Conservation (phyloP, 2,113 vertebrate species). For the Centropristis striata region DNA sequence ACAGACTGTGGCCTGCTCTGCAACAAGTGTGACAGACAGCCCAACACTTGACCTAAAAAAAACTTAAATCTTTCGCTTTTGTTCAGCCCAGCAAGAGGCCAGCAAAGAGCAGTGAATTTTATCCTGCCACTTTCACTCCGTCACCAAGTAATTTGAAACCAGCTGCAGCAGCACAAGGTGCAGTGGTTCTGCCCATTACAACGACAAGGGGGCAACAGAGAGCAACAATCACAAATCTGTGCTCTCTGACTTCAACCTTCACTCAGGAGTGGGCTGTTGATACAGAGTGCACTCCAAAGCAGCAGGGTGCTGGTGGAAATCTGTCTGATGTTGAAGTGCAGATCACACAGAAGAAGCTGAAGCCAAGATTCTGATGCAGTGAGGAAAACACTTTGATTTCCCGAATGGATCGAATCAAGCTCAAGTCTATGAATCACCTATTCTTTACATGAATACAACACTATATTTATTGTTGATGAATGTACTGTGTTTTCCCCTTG, state of each 20-base stretch:
- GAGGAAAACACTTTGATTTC: conserved; percentile 6
- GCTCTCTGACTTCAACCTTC: conserved; percentile 4
- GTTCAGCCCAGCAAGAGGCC: conserved; percentile 2
- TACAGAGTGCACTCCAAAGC: neutral
- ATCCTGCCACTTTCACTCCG: conserved; percentile 22
- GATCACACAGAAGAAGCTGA: conserved; percentile 10
- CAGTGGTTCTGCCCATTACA: conserved; percentile 1
- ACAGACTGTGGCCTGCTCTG: neutral
- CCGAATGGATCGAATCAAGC: neutral
- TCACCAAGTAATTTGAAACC: conserved; percentile 7
- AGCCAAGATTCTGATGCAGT: neutral
- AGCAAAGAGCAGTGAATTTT: conserved; percentile 4
- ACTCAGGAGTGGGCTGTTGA: conserved; percentile 18
- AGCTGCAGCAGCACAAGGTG: neutral
- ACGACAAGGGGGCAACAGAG: conserved; percentile 14
- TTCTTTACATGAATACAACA: neutral
- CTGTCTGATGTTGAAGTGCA: conserved; percentile 10
- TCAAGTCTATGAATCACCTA: neutral
- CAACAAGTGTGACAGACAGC: conserved; percentile 12
- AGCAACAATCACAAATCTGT: neutral
- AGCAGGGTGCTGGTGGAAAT: conserved; percentile 24
- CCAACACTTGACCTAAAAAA: conserved; percentile 10
- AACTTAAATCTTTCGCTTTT: conserved; percentile 1
- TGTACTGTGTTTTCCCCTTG: neutral
- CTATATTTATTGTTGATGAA: neutral